A percentile compares a stretch with the other conserved stretches of the same genome.
Conservation (phyloP, 1,140 invertebrate genomes). For the Laodelphax striatellus region DNA sequence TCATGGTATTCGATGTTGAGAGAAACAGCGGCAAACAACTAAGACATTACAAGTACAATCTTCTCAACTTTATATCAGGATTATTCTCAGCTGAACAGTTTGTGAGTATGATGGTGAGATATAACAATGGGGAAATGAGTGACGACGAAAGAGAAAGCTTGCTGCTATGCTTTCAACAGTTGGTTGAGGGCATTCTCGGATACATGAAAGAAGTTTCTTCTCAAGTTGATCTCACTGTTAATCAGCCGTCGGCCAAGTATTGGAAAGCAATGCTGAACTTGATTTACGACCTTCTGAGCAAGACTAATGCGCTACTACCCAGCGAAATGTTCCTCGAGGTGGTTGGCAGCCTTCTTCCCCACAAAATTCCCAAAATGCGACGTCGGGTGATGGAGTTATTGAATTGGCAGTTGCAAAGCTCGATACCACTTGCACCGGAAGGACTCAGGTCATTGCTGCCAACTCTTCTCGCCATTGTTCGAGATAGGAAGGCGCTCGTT, state of each 20-base stretch:
- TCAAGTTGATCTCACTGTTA: constrained; percentile 36
- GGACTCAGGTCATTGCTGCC: constrained; percentile 44
- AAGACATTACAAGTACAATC: constrained; percentile 68
- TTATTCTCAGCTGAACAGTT: constrained; percentile 54
- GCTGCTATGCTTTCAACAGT: constrained; percentile 39
- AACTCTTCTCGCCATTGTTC: constrained; percentile 48
- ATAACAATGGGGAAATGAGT: background rate
- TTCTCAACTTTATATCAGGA: constrained; percentile 54
- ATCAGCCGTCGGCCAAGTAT: constrained; percentile 53
- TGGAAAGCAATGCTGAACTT: constrained; percentile 68
- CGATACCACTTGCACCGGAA: constrained; percentile 28
- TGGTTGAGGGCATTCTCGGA: constrained; percentile 53
- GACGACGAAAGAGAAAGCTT: background rate
- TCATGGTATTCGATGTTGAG: constrained; percentile 49
- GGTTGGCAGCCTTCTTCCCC: constrained; percentile 52
- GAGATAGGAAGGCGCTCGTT: constrained; percentile 32
- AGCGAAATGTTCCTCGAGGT: constrained; percentile 64
- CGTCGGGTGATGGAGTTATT: constrained; percentile 74
- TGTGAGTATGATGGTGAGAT: constrained; percentile 40
- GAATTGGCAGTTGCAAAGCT: constrained; percentile 60
- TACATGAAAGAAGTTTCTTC: constrained; percentile 51
- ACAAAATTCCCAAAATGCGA: constrained; percentile 54
- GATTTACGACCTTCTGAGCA: constrained; percentile 61
- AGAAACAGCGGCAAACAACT: constrained; percentile 57
- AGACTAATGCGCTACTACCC: constrained; percentile 61